Evolutionary conservation across 2,888 invertebrate species (phyloP), one percentile per base, ranked within the genome.

Genomic region (Drosophila macrothrix): DNA sequence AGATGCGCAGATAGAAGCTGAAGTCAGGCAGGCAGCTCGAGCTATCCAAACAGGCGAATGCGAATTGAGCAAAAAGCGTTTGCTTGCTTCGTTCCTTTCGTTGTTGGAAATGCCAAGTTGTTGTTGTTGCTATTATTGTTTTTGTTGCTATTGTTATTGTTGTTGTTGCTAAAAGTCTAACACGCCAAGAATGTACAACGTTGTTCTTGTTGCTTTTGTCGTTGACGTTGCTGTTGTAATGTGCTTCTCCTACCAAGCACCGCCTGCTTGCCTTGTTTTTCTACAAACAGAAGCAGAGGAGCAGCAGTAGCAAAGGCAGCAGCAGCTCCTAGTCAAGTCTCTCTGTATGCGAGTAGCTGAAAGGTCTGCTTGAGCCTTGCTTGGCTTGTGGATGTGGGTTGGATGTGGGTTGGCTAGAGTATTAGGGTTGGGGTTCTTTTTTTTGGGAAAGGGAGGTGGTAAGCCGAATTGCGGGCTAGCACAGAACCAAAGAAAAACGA

Each of bases 101-200:
- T 68, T 81, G 65, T 74, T 56, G 87, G 79, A 86, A 80, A 62
- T 79, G 41, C 46, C 43, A 55, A 59, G 62, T 59, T 55, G 46
- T 62, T 72, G 61, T 55, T 67, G 49, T 66, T 76, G 80, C 52
- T 79, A 61, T 64, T 80, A 19, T 41, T 41, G n/a, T 41, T 46
- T 12, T 50, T 50, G 39, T 35, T 69, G 43, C 54, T 61, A 16
- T 37, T 65, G 28, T 65, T 67, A 39, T 69, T 73, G 68, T 56
- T 72, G 80, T 56, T 79, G 74, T 65, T 80, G 64, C 37, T 67
- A 59, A 87, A 89, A 85, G 88, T 85, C 85, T 90, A 90, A 90
- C 85, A 85, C 88, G 88, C 90, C 83, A 85, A 90, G 90, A 85
- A 85, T 85, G 76, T 90, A 72, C 75, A 77, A 71, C 84, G 89